Conservation (phyloP, 2,113 vertebrate species). For the Neomonachus schauinslandi region DNA sequence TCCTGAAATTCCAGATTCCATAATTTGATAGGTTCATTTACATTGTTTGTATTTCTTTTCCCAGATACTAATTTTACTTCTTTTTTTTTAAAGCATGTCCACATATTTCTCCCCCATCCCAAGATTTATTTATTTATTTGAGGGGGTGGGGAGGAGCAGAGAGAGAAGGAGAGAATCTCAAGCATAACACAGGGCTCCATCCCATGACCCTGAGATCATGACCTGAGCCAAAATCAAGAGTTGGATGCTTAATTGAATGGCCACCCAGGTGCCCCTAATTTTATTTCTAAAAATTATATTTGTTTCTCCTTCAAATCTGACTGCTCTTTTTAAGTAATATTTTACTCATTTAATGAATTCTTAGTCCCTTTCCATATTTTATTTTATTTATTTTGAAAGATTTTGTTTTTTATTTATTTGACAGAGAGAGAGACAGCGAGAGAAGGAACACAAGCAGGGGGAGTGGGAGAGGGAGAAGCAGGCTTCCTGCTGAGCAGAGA, state of each 20-base stretch:
- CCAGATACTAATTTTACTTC: background rate
- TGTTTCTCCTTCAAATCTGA: conserved; percentile 21
- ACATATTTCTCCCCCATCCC: background rate
- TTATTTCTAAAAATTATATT: conserved; percentile 38
- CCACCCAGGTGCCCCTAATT: background rate
- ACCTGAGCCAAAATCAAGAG: background rate
- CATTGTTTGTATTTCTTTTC: conserved; percentile 34
- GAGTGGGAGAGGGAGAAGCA: no score
- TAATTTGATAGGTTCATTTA: conserved; percentile 40
- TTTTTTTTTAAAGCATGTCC: background rate
- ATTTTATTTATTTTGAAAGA: no score
- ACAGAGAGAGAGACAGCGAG: no score
- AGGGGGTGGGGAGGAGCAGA: background rate
- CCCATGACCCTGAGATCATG: background rate
- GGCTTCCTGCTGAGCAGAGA: no score
- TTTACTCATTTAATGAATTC: conserved; percentile 45
- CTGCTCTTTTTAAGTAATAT: background rate
- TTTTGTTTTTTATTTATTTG: no score
- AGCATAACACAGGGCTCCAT: background rate
- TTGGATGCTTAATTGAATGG: background rate
- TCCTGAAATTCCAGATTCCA: conserved; percentile 44
- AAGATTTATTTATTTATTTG: background rate
- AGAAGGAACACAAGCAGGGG: no score
- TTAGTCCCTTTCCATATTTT: conserved; percentile 13
- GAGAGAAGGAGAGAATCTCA: background rate